Evolutionary conservation across 2,797 vertebrate species (phyloP).

Genomic region (Aplochiton taeniatus): DNA sequence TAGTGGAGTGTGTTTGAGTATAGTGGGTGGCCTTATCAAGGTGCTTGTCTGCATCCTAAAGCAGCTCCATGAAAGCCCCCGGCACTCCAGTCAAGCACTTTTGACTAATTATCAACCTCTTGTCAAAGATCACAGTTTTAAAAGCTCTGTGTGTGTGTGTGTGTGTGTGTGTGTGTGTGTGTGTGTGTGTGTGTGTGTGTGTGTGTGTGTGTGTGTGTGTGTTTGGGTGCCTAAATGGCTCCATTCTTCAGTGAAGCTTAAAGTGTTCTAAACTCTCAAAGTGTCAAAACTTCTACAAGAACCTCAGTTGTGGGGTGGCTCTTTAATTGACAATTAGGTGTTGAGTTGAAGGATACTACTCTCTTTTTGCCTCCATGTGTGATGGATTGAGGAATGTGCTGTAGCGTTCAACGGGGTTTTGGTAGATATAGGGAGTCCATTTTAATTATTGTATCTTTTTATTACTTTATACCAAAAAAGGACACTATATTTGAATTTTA

Average conservation of each 20-base stretch:
- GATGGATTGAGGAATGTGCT: background rate
- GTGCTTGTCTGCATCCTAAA: conserved; percentile 8
- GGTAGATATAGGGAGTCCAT: background rate
- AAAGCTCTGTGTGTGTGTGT: conserved; percentile 10
- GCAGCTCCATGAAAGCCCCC: background rate
- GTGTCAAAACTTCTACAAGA: background rate
- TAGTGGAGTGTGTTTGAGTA: background rate
- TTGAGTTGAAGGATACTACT: background rate
- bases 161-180: conserved; percentile 11
- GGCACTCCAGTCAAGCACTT: conserved; percentile 3
- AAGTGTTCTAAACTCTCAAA: conserved; percentile 1
- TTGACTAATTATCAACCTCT: conserved; percentile 4
- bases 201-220: conserved; percentile 13
- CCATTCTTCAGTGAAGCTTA: background rate
- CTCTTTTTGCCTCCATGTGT: background rate
- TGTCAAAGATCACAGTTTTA: conserved; percentile 4
- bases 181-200: conserved; percentile 10
- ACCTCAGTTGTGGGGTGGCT: too few relatives aligned
- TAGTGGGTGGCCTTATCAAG: background rate
- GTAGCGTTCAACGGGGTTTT: background rate
- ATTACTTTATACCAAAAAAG: too few relatives aligned
- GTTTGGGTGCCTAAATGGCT: background rate
- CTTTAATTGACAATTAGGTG: conserved; percentile 4
- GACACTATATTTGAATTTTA: too few relatives aligned
- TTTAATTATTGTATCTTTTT: background rate